These are phyloP conservation scores for Phrynocephalus versicolor DNA, from an alignment of 2,113 vertebrate genomes.

Conservation along the genomic window DNA sequence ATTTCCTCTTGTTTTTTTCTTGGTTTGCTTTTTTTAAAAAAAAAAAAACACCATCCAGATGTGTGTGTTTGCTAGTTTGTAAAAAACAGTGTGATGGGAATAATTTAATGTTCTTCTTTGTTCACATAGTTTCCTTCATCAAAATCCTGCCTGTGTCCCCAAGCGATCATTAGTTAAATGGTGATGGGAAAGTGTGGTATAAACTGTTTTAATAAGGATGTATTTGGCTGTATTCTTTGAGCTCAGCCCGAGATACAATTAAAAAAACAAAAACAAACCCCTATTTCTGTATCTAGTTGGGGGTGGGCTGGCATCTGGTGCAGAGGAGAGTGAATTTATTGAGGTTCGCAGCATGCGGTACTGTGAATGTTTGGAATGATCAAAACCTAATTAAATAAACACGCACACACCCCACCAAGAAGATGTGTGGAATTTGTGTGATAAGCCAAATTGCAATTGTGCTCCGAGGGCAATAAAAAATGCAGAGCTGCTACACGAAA, in stretches of 20 bases:
- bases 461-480: constrained; percentile 54
- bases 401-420: not conserved
- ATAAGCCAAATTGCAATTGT: constrained; percentile 53
- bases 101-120: no score
- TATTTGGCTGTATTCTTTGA: not conserved
- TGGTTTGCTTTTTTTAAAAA: no score
- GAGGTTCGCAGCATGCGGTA: not conserved
- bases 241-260: constrained; percentile 13
- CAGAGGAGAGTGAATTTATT: not conserved
- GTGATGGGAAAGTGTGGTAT: no score
- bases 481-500: constrained; percentile 27
- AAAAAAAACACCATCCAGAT: no score
- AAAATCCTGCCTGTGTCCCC: no score
- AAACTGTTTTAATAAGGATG: not conserved
- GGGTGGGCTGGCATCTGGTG: not conserved
- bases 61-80: no score
- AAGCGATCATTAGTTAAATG: no score
- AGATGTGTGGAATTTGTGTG: constrained; percentile 53
- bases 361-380: constrained; percentile 44
- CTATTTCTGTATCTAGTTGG: not conserved
- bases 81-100: no score
- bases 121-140: no score
- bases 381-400: constrained; percentile 57
- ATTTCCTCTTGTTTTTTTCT: no score
- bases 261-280: not conserved